Percentiles rank a stretch among this genome's conserved stretches.
Conservation (phyloP, 2,888 invertebrate genomes). For the Therioaphis trifolii region DNA sequence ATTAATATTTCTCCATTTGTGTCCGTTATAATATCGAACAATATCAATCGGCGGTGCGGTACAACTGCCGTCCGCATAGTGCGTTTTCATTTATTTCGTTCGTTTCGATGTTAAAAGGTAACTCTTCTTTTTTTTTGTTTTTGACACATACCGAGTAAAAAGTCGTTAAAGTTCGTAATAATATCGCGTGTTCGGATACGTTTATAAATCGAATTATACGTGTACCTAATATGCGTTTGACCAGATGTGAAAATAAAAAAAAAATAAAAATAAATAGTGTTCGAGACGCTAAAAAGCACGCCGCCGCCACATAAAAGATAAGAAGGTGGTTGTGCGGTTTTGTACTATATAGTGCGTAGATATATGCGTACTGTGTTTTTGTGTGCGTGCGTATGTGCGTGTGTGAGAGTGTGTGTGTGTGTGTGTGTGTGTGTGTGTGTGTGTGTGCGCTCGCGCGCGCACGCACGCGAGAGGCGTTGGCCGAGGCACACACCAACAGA, state of each 20-base stretch:
- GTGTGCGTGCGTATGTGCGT: not conserved
- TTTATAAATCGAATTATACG: too few species aligned
- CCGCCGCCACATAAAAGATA: too few species aligned
- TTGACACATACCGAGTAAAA: not conserved
- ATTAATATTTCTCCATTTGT: too few species aligned
- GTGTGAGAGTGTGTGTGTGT: not conserved
- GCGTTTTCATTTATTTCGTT: not conserved
- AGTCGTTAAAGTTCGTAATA: slow-evolving; percentile 22
- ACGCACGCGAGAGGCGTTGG: slow-evolving; percentile 43
- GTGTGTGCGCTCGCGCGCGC: too few species aligned
- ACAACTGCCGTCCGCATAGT: not conserved
- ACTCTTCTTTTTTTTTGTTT: too few species aligned
- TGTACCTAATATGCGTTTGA: too few species aligned
- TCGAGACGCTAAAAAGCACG: too few species aligned
- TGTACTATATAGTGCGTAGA: slow-evolving; percentile 7
- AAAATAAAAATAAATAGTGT: too few species aligned
- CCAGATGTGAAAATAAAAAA: too few species aligned
- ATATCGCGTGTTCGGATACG: too few species aligned
- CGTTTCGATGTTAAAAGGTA: not conserved
- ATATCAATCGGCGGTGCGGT: too few species aligned
- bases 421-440: not conserved
- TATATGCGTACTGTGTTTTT: not conserved
- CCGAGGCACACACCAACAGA: slow-evolving; percentile 31
- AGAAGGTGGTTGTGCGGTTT: slow-evolving; percentile 44
- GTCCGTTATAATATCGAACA: too few species aligned